Base-by-base conservation (phyloP, 2,113 vertebrate genomes). In the Dolichotis patagonum region DNA sequence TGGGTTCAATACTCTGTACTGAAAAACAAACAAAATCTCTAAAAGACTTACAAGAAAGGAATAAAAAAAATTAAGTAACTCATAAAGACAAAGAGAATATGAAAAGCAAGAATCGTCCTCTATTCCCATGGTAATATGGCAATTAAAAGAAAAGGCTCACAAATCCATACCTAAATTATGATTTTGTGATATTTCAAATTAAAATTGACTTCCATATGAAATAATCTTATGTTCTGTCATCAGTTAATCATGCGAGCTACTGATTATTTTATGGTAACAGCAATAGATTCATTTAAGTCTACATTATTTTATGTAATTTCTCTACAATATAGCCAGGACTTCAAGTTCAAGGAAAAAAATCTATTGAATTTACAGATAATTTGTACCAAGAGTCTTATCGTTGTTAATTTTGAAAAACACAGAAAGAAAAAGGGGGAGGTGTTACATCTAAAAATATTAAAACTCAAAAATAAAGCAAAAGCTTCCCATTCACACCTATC, bases 391-490 rank as follows among this genome's bases (percentile, higher is more conserved):
- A 90, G n/a, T 28, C 73, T 20, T 88, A 87, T 82, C 14, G 90
- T 96, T 86, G 24, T 88, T 75, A 96, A 63, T 94, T 94, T 95
- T 94, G 41, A 58, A 69, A 85, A 97, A 86, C 58, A 35, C 32
- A 83, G 22, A 3, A 56, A 77, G 52, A 20, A 65, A 83, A 85
- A 78, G 52, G 46, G 28, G 26, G 12, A 8, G 17, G 7, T 56
- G 16, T 69, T 69, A 9, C 4, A 92, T 19, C 63, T 90, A 91
- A 90, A 95, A 95, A 95, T 93, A 91, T 92, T 92, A 94, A 96
- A 94, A 90, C 88, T 95, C 78, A 96, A 90, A 65, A 95, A 89
- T 96, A 97, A 97, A 97, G 56, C 80, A 96, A 35, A 95, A 92
- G 35, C 62, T 67, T 93, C 65, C 46, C 35, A 81, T 88, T 85